phyloP scores from a whole-genome alignment of 2,888 invertebrate genomes.

The Muschampia plurimacula region DNA sequence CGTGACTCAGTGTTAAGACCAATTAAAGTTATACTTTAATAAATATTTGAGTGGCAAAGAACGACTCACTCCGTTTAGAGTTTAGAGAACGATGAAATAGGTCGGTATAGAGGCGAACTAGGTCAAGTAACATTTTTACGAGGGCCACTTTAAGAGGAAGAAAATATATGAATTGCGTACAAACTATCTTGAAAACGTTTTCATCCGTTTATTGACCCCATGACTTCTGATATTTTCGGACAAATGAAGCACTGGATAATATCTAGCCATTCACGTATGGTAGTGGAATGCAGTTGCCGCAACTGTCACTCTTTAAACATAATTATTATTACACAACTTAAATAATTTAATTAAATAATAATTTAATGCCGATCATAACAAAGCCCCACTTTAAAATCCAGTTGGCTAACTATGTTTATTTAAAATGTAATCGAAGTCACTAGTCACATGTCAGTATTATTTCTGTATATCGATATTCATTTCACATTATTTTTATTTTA shows the following conservation, averaged over 20 bases:
- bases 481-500: conserved; percentile 48
- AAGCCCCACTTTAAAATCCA: conserved; percentile 57
- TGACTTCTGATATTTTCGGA: conserved; percentile 62
- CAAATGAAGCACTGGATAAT: conserved; percentile 77
- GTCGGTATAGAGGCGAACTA: conserved; percentile 66
- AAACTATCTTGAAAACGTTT: conserved; percentile 45
- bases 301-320: conserved; percentile 58
- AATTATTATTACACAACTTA: conserved; percentile 43
- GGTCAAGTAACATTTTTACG: conserved; percentile 69
- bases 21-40: conserved; percentile 37
- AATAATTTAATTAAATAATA: conserved; percentile 55
- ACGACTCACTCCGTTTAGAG: conserved; percentile 49
- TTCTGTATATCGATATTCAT: conserved; percentile 46
- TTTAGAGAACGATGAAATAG: conserved; percentile 66
- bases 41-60: conserved; percentile 41
- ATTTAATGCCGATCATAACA: conserved; percentile 60
- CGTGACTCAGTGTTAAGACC: conserved; percentile 27
- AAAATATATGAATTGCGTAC: conserved; percentile 43
- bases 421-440: conserved; percentile 39
- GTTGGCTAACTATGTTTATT: conserved; percentile 55
- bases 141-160: conserved; percentile 63
- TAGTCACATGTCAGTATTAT: conserved; percentile 43
- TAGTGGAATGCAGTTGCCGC: conserved; percentile 77
- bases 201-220: conserved; percentile 21
- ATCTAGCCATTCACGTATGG: conserved; percentile 65